phyloP scores from a whole-genome alignment of 2,888 invertebrate genomes.

The Phengaris arion region DNA sequence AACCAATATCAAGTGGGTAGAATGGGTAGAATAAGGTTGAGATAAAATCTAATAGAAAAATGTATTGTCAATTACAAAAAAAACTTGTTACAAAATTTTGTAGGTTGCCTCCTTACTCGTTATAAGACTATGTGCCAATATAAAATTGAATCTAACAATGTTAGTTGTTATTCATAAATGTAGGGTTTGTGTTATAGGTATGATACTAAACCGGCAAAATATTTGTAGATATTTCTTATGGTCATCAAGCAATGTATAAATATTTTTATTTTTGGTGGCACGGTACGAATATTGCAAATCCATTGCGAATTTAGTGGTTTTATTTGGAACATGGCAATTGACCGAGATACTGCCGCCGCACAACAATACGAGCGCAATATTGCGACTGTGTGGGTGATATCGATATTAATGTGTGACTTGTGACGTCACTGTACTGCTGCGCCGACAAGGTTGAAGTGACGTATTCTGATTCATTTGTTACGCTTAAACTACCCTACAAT shows the following conservation, averaged over 20 bases:
- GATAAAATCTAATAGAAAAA: too few species aligned
- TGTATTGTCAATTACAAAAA: too few species aligned
- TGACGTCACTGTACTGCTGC: constrained; percentile 15
- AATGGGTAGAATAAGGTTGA: too few species aligned
- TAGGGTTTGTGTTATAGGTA: too few species aligned
- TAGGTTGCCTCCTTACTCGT: too few species aligned
- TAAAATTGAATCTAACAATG: too few species aligned
- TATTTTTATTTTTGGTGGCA: constrained; percentile 34
- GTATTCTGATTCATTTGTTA: neutral
- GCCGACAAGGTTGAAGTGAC: constrained; percentile 11
- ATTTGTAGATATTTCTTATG: neutral
- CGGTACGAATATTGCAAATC: constrained; percentile 41
- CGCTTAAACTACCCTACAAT: neutral
- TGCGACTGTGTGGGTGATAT: constrained; percentile 15
- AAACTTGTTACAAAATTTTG: too few species aligned
- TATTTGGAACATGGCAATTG: constrained; percentile 45
- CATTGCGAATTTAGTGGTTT: constrained; percentile 43
- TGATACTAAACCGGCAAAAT: neutral
- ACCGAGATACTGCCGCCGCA: constrained; percentile 42
- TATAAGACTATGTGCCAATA: too few species aligned
- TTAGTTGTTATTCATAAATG: too few species aligned
- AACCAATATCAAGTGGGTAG: too few species aligned
- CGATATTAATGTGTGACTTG: neutral
- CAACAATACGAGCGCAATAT: constrained; percentile 41
- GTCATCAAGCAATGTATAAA: constrained; percentile 24